Base-by-base conservation (phyloP, 1,140 invertebrate species). In the Planococcus citri region DNA sequence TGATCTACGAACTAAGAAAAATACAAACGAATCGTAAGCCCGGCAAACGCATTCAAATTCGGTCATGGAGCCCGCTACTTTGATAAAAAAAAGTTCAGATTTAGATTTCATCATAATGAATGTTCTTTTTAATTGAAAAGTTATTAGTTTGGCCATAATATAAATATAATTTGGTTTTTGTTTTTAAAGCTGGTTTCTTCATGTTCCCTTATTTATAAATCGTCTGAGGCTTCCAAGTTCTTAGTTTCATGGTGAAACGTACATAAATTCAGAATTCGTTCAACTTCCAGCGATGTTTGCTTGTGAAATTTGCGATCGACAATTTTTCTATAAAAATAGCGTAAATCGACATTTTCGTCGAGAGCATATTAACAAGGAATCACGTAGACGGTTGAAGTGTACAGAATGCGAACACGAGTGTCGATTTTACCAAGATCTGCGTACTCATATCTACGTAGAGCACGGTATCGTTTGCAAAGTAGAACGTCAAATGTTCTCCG, bases 401-500 rank as follows among this genome's bases (percentile, higher is more conserved):
- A 64, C 60, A 2, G 60, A 64, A 64, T 64, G 60, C 25, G 60
- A 64, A 9, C 60, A 64, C 22, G 60, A 64, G 25, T 64, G 60
- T 17, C 20, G 60, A 6, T 64, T 64, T 25, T 64, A 64, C 22
- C 60, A 64, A 64, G 60, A 64, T 64, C 22, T 64, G 10, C 2
- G 60, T 1, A 64, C 60, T 3, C 60, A 64, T 64, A 64, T 64
- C 17, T 64, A 64, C 25, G 20, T 25, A 25, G 60, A 64, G 1
- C 60, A 64, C 20, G 60, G 60, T 25, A 64, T 64, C 60, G 22
- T 64, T 64, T 64, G 60, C 22, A 64, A 64, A 17, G 60, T 64
- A 1, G 60, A 64, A 14, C 60, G 60, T 24, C 60, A 21, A 14
- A 25, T 22, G 22, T 64, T 64, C 24, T 24, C 60, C 25, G 60